Base-by-base conservation (phyloP, 2,797 vertebrate species). In the Sciaenops ocellatus region DNA sequence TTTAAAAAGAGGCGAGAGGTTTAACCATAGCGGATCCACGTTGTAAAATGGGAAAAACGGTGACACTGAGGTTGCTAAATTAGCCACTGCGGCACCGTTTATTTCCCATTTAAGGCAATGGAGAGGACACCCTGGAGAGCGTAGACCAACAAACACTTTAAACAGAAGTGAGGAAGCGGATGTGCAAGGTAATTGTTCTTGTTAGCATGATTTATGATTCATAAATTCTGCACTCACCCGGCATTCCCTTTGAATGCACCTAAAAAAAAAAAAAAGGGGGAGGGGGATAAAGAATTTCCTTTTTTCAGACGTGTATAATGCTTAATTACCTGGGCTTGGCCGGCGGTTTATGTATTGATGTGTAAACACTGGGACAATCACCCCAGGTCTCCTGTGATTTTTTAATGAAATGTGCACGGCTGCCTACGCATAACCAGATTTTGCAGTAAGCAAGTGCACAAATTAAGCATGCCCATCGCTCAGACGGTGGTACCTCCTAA, bases 301-400 rank as follows among this genome's bases (percentile, higher is more conserved):
- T 50, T 83, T 80, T 76, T 67, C 55, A 67, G 72, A 87, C 42
- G 42, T 93, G 96, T 96, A 92, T 93, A 91, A 94, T 92, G 85
- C 87, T 95, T 96, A 95, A 96, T 96, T 95, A 95, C 91, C 92
- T 89, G 88, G 86, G 79, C 69, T 85, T 90, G 85, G 67, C 82
- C 83, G 85, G 79, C 80, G 47, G 87, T 89, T 92, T 91, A 83
- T 91, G 86, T 89, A 88, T 87, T 92, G 90, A 92, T 83, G 89
- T 85, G 80, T 84, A 86, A 85, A 90, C 80, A 79, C 90, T 79
- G 72, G 87, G 90, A 88, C 87, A 69, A 93, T 94, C 90, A 91
- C 83, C 88, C 87, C 79, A 84, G 88, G 92, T 93, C 92, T 87
- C 87, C 78, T 80, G 90, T 84, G 85, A 85, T 89, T 89, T 90